Base-by-base conservation (phyloP, 2,113 vertebrate genomes). In the Notechis scutatus region DNA sequence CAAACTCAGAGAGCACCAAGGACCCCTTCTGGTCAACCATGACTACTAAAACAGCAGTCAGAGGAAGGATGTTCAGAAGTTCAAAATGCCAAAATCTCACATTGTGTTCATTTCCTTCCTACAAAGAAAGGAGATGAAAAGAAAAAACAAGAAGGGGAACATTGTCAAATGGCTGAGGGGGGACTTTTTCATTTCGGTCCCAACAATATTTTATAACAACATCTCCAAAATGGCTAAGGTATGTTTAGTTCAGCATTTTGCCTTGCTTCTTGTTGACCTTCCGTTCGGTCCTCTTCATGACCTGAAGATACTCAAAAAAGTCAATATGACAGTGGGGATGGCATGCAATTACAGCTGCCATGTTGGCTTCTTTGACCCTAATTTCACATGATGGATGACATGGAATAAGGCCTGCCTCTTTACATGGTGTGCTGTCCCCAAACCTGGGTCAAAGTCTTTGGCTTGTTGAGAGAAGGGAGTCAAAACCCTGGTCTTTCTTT, bases 211-310 rank as follows among this genome's bases (percentile, higher is more conserved):
- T 12, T 74, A 52, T 23, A 4, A 55, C 15, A 55, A 55, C 8
- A 29, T 88, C n/a, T 11, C 91, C 3, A 88, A 88, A 88, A 87
- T 92, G 47, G 91, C 91, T 29, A 88, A 92, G 91, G 91, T 92
- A 45, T 1, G 15, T 4, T 39, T 23, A 11, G 34, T 50, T 5
- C 3, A 26, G 20, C 34, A 0, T 42, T 34, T 2, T 0, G 1
- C 20, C 15, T 12, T 23, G 2, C 20, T n/a, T 12, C 24, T 74
- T 21, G 0, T n/a, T 39, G n/a, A 29, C 8, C 7, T 54, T 15
- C 15, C 14, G 34, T 54, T 34, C 54, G 3, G 14, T 3, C 42
- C 9, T 86, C 23, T 4, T 47, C 10, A 11, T 10, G 10, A 2
- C 4, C 23, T 26, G 21, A 14, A 54, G 54, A 54, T 54, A 15